phyloP scores from a whole-genome alignment of 64 coral and sea anemone genomes.

The Dendronephthya gigantea region DNA sequence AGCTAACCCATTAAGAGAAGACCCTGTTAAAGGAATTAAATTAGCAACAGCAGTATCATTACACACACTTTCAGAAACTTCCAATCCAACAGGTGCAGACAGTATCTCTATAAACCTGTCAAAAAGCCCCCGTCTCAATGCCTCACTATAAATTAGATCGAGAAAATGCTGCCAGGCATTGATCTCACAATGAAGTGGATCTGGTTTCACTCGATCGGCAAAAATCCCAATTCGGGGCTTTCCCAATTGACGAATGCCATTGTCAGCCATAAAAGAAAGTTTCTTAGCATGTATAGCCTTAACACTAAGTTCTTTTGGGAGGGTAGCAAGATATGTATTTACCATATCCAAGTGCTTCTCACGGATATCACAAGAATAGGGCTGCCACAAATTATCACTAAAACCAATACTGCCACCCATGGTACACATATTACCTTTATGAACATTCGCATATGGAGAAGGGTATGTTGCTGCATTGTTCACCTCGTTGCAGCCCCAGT shows the following conservation, averaged over 20 bases:
- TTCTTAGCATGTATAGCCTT: neutral
- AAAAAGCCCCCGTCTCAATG: neutral
- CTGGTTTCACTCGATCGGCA: neutral
- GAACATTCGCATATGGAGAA: neutral
- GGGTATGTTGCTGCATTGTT: neutral
- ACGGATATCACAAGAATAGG: neutral
- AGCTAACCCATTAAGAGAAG: neutral
- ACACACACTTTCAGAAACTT: neutral
- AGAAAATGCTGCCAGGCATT: slow-evolving; percentile 10
- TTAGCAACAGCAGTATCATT: neutral
- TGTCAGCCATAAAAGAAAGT: neutral
- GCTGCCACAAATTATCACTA: neutral
- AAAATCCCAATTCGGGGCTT: neutral
- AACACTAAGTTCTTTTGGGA: neutral
- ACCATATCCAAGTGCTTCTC: neutral
- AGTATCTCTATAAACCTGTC: neutral
- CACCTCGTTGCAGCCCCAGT: neutral
- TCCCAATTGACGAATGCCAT: neutral
- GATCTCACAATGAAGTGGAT: neutral
- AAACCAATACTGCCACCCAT: neutral
- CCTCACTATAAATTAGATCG: neutral
- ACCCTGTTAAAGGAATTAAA: neutral
- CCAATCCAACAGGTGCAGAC: neutral
- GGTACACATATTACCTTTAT: neutral
- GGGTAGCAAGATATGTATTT: neutral